Conservation (phyloP, 53 echinoderm and acorn worm species). For the Echinometra lucunter region DNA sequence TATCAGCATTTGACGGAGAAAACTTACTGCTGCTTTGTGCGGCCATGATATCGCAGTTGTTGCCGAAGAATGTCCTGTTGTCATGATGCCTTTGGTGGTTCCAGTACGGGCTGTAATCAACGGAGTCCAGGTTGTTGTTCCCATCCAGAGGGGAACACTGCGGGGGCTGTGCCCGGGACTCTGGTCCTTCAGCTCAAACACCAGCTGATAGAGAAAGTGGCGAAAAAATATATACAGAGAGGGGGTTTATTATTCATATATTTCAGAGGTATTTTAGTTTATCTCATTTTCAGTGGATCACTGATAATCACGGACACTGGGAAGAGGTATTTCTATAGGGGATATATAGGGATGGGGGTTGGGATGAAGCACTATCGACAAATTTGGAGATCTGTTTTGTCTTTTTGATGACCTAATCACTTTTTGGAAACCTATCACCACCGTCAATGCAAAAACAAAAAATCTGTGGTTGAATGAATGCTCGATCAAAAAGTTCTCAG, state of each 20-base stretch:
- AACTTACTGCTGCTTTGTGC: constrained; percentile 34
- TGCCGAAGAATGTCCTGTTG: constrained; percentile 6
- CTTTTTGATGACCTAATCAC: background rate
- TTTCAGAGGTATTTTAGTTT: no score
- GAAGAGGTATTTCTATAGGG: background rate
- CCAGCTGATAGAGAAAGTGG: constrained; percentile 25
- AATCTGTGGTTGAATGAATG: background rate
- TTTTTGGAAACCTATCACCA: no score
- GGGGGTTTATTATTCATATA: no score
- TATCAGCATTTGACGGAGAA: background rate
- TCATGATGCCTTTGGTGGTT: constrained; percentile 5
- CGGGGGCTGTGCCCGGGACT: constrained; percentile 57
- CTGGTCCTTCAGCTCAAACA: constrained; percentile 39
- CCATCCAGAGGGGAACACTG: constrained; percentile 51
- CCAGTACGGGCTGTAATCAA: background rate
- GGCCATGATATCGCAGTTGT: constrained; percentile 1
- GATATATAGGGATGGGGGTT: no score
- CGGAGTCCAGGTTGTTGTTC: constrained; percentile 59
- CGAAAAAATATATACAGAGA: no score
- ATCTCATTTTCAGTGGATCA: no score
- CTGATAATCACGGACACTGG: background rate
- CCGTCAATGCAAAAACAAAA: background rate
- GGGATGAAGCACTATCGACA: no score
- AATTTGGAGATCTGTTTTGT: background rate
- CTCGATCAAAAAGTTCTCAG: background rate